Conservation (phyloP, 2,113 vertebrate genomes). For the Kryptolebias marmoratus region DNA sequence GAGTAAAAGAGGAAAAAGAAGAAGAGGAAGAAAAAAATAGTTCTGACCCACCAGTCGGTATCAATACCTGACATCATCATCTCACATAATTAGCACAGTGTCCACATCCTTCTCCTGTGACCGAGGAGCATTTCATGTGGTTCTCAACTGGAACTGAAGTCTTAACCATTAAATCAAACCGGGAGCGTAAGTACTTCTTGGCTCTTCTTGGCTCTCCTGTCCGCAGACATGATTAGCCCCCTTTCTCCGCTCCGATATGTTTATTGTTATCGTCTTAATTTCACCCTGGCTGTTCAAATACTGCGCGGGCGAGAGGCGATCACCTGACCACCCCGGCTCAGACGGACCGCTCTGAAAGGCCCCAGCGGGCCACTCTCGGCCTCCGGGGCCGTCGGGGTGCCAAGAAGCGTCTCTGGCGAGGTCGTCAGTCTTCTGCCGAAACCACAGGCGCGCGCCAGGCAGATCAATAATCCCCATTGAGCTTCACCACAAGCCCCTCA, state of each 20-base stretch:
- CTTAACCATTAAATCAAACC: conserved; percentile 57
- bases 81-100: conserved; percentile 74
- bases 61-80: conserved; percentile 75
- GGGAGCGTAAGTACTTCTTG: conserved; percentile 55
- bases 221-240: conserved; percentile 56
- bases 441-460: conserved; percentile 80
- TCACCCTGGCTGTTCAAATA: conserved; percentile 57
- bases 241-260: conserved; percentile 57
- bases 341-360: conserved; percentile 25
- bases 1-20: conserved; percentile 50
- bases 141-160: conserved; percentile 65
- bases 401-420: conserved; percentile 76
- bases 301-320: conserved; percentile 29
- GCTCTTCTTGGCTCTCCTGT: conserved; percentile 39
- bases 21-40: conserved; percentile 4
- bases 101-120: conserved; percentile 78
- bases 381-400: conserved; percentile 28
- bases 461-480: conserved; percentile 80
- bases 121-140: conserved; percentile 74
- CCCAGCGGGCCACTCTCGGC: conserved; percentile 24
- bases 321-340: conserved; percentile 50
- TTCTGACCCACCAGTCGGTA: conserved; percentile 65
- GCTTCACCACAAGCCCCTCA: conserved; percentile 78
- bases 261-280: conserved; percentile 65
- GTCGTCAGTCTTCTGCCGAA: conserved; percentile 72